Evolutionary conservation across 2,888 invertebrate genomes (phyloP).

Genomic region (Lathronympha strigana): DNA sequence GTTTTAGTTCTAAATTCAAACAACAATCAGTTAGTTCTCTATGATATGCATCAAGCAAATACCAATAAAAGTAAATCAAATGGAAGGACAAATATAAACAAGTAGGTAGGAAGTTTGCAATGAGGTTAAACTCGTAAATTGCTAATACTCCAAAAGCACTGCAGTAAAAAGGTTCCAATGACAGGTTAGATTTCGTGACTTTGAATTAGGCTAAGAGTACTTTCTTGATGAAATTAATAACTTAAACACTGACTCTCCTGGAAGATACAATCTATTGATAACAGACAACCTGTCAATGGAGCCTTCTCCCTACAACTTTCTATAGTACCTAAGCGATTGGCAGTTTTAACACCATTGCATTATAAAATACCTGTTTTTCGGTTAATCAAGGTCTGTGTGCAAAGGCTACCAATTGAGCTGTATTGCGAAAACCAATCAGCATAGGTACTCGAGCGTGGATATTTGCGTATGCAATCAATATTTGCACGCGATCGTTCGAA

Average conservation of each 20-base stretch:
- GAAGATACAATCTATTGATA: too few relatives aligned
- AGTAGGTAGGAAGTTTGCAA: too few relatives aligned
- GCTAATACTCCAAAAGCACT: neutral
- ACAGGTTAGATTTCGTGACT: neutral
- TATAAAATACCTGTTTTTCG: neutral
- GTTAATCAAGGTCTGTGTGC: neutral
- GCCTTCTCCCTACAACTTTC: neutral
- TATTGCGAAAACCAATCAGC: conserved; percentile 7
- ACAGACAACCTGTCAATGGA: too few relatives aligned
- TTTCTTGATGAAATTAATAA: too few relatives aligned
- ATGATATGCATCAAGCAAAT: too few relatives aligned
- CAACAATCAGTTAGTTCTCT: neutral
- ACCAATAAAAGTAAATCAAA: too few relatives aligned
- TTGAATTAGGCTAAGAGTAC: too few relatives aligned
- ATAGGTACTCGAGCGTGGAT: conserved; percentile 10
- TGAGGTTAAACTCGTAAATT: neutral
- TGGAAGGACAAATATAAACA: too few relatives aligned
- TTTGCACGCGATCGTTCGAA: conserved; percentile 26
- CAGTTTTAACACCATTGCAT: neutral
- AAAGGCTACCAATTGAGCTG: neutral
- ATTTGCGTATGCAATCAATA: conserved; percentile 10
- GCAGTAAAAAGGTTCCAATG: neutral
- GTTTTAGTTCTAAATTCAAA: conserved; percentile 68
- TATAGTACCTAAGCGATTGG: neutral
- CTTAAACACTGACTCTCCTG: too few relatives aligned